A percentile compares a stretch with the other conserved stretches of the same genome.
These are phyloP conservation scores for Spicauda simplicius DNA, from an alignment of 2,888 invertebrate species.

Conservation along the genomic window DNA sequence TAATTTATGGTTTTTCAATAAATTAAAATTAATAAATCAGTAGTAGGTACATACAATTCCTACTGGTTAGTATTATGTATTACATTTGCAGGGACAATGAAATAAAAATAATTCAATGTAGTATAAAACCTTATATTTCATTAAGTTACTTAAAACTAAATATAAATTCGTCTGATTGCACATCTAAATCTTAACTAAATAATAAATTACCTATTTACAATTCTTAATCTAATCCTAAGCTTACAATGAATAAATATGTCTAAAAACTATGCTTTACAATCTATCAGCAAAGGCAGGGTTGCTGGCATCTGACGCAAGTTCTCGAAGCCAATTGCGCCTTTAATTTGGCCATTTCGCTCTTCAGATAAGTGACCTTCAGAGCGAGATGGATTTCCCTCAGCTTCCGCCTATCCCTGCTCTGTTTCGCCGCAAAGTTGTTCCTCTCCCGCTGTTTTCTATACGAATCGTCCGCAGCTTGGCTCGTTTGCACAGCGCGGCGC, in stretches of 20 bases:
- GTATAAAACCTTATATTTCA: neutral
- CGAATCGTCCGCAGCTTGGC: constrained; percentile 87
- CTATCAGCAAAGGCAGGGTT: constrained; percentile 32
- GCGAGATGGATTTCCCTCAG: constrained; percentile 97
- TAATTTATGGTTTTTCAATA: too few species aligned
- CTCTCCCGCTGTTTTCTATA: constrained; percentile 95
- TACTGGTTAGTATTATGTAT: too few species aligned
- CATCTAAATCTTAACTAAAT: constrained; percentile 15
- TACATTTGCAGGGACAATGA: neutral
- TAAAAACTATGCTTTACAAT: neutral
- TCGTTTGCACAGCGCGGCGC: constrained; percentile 84
- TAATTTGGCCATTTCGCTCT: constrained; percentile 57
- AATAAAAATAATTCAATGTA: neutral
- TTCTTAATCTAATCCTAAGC: constrained; percentile 11
- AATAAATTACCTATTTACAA: constrained; percentile 35
- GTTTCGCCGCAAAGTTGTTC: constrained; percentile 97
- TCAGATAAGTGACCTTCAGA: constrained; percentile 92
- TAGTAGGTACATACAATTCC: too few species aligned
- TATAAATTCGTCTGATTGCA: constrained; percentile 33
- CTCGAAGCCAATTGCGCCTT: constrained; percentile 53
- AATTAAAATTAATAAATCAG: too few species aligned
- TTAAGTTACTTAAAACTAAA: constrained; percentile 19
- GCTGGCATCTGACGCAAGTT: constrained; percentile 40
- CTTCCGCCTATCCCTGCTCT: constrained; percentile 95
- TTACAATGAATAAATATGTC: constrained; percentile 17